Evolutionary conservation across 2,888 invertebrate species (phyloP).

Genomic region (Hirudinaria manillensis): DNA sequence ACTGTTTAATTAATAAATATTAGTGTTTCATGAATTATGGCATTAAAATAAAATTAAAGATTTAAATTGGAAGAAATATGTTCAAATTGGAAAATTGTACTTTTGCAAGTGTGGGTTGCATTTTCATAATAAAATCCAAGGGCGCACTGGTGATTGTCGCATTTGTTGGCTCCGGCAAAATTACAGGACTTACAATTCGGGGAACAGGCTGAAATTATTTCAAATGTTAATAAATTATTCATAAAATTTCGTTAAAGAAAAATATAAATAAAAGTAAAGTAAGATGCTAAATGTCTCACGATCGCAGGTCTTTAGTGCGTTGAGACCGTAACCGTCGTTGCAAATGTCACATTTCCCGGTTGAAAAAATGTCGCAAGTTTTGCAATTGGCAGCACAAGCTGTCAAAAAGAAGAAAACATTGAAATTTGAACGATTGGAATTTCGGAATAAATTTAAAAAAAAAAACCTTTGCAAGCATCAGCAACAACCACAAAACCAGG

Average conservation of each 20-base stretch:
- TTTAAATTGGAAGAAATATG: no score
- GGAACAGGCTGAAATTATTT: constrained; percentile 29
- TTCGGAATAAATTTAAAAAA: not conserved
- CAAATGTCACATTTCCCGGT: constrained; percentile 33
- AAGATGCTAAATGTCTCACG: constrained; percentile 15
- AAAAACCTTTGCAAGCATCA: constrained; percentile 23
- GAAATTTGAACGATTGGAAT: not conserved
- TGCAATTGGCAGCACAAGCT: constrained; percentile 36
- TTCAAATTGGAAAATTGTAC: not conserved
- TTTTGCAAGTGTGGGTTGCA: not conserved
- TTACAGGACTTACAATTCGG: constrained; percentile 33
- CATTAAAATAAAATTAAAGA: no score
- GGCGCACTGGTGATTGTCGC: constrained; percentile 26
- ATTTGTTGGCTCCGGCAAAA: constrained; percentile 30
- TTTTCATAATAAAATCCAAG: constrained; percentile 9
- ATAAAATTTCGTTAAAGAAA: not conserved
- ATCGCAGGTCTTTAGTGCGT: constrained; percentile 31
- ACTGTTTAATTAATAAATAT: no score
- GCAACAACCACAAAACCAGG: constrained; percentile 20
- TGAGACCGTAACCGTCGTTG: constrained; percentile 24
- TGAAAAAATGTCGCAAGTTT: constrained; percentile 27
- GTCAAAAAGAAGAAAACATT: constrained; percentile 9
- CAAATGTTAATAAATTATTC: not conserved
- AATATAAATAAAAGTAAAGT: not conserved
- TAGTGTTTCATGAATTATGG: no score